These are phyloP conservation scores for Scaptomyza pallida DNA, from an alignment of 1,140 invertebrate species.

Conservation along the genomic window DNA sequence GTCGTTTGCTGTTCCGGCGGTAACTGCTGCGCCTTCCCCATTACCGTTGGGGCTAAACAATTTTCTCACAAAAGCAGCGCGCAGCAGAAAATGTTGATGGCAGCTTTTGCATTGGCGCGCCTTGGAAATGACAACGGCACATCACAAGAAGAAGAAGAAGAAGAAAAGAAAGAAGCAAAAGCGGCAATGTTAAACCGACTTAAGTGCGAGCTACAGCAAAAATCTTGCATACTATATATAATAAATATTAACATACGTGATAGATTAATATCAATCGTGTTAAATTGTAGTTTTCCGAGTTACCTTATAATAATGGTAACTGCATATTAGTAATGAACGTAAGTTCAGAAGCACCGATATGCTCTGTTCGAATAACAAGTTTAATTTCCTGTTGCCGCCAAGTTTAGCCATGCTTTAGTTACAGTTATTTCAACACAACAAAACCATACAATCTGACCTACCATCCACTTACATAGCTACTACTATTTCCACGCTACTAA, in stretches of 20 bases:
- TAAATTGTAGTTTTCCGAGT: too few relatives aligned
- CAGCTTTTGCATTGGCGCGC: conserved; percentile 69
- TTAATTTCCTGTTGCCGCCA: conserved; percentile 27
- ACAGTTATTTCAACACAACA: conserved; percentile 18
- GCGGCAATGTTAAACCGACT: not conserved
- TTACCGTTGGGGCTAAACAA: conserved; percentile 77
- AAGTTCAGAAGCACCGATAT: too few relatives aligned
- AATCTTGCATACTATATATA: not conserved
- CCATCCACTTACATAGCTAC: conserved; percentile 25
- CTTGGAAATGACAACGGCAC: conserved; percentile 73
- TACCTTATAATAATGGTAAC: not conserved
- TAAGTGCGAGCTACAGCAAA: too few relatives aligned
- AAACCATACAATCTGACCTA: conserved; percentile 40
- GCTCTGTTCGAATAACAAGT: conserved; percentile 8
- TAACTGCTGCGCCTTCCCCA: conserved; percentile 51
- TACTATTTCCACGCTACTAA: too few relatives aligned
- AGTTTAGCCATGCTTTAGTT: conserved; percentile 29
- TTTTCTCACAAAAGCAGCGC: conserved; percentile 70
- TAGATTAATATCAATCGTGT: not conserved
- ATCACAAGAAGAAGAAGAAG: conserved; percentile 22
- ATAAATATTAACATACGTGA: not conserved
- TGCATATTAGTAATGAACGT: too few relatives aligned
- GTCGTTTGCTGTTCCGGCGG: not conserved
- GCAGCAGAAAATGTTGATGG: conserved; percentile 56
- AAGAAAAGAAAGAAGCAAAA: not conserved